Evolutionary conservation across 2,888 invertebrate species (phyloP), one percentile per base, ranked within the genome.

Genomic region (Aphrophora alni): DNA sequence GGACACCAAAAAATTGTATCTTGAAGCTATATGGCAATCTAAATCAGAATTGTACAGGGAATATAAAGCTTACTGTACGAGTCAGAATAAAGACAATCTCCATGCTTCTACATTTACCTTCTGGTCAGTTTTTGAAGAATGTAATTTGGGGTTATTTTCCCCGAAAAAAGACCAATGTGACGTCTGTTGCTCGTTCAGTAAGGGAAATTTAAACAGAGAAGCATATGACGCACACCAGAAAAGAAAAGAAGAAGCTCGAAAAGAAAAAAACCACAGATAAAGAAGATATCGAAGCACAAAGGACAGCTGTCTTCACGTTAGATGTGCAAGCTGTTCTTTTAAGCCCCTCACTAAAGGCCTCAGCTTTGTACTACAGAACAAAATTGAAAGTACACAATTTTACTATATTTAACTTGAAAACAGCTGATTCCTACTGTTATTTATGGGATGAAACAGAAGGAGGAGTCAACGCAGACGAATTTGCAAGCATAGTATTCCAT

Each of bases 371-470:
- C 25, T 26, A 71, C 26, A 17, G 71, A 71, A 71, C 71, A 12
- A 71, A 71, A 71, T 26, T 71, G 17, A 71, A 71, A 26, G 71
- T 71, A 3, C 71, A 71, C 25, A 71, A 74, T 38, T 74, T 38
- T 24, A 38, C 38, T 38, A 17, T 74, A 4, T 74, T 21, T 14
- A 38, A 74, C 21, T 8, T 77, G 0, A 77, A 77, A 26, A 24
- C 68, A 1, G 59, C 3, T 8, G 77, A 77, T 24, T 4, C 24
- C 12, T 69, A 2, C 27, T 77, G 77, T 26, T 77, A 77, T 14
- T 4, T 77, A 24, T 77, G 77, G 77, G 77, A 77, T 26, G 77
- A 77, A 26, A 26, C 77, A 3, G 17, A 71, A 77, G 77, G 77
- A 0, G 68, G 77, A 24, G 25, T 77, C 1, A 77, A 68, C 8